Percentiles rank a stretch among this genome's conserved stretches.
Evolutionary conservation across 2,888 invertebrate species (phyloP).

Genomic region (Drosophila nigricruria): DNA sequence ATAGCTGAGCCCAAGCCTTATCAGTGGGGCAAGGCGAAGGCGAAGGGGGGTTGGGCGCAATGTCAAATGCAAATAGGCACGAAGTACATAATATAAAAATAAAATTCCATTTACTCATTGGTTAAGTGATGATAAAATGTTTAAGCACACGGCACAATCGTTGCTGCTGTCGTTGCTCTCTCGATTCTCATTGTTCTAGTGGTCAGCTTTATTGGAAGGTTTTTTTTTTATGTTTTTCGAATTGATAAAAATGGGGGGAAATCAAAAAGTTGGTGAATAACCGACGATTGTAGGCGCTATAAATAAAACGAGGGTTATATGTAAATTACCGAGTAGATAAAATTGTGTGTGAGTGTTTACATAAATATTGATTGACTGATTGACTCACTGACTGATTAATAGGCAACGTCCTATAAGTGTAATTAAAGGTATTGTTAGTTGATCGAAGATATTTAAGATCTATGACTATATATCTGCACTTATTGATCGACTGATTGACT

Average conservation of each 20-base stretch:
- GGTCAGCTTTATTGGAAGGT: slow-evolving; percentile 46
- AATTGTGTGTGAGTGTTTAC: neutral
- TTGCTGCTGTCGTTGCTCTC: neutral
- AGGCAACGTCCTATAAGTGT: too few relatives aligned
- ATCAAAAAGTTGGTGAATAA: slow-evolving; percentile 7
- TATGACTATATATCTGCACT: neutral
- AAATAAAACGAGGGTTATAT: neutral
- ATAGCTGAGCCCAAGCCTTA: slow-evolving; percentile 42
- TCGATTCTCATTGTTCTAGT: slow-evolving; percentile 24
- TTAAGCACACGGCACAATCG: slow-evolving; percentile 37
- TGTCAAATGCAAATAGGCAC: slow-evolving; percentile 53
- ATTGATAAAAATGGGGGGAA: slow-evolving; percentile 51
- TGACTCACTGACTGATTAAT: neutral
- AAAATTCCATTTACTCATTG: slow-evolving; percentile 61
- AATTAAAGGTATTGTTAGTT: too few relatives aligned
- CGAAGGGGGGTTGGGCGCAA: neutral
- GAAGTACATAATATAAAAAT: slow-evolving; percentile 43
- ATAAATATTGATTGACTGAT: neutral
- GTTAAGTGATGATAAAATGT: slow-evolving; percentile 68
- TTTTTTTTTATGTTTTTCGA: slow-evolving; percentile 49
- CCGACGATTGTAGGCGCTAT: slow-evolving; percentile 30
- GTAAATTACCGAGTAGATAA: neutral
- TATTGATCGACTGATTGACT: neutral
- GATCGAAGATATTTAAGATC: too few relatives aligned
- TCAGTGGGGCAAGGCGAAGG: neutral